These are phyloP conservation scores for Taphrorychus bicolor DNA, from an alignment of 2,888 invertebrate species.

Conservation along the genomic window DNA sequence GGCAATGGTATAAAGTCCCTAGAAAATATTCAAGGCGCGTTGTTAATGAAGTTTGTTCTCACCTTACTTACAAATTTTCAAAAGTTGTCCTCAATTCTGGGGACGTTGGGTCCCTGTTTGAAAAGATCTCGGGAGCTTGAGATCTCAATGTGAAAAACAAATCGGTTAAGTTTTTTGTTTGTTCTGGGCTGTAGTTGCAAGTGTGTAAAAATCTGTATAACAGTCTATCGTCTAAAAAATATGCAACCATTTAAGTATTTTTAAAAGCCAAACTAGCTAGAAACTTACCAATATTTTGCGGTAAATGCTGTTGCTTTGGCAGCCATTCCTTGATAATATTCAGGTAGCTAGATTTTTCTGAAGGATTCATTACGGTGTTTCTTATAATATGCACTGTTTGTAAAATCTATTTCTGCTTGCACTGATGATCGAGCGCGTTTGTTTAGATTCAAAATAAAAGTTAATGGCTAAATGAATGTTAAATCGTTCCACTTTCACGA, in stretches of 20 bases:
- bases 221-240: conserved; percentile 64
- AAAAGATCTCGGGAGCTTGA: conserved; percentile 68
- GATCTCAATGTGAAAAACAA: conserved; percentile 65
- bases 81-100: conserved; percentile 64
- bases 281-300: conserved; percentile 70
- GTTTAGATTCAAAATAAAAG: background rate
- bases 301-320: conserved; percentile 69
- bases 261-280: background rate
- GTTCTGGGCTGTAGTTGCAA: conserved; percentile 65
- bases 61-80: conserved; percentile 63
- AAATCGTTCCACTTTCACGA: background rate
- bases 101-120: conserved; percentile 65
- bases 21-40: background rate
- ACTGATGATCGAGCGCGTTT: background rate
- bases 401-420: background rate
- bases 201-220: conserved; percentile 65
- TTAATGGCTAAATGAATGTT: background rate
- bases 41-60: background rate
- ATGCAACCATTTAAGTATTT: background rate
- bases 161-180: conserved; percentile 62
- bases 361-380: background rate
- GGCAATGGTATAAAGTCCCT: conserved; percentile 76
- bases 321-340: conserved; percentile 67
- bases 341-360: conserved; percentile 55
- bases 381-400: background rate